Evolutionary conservation across 2,797 vertebrate genomes (phyloP).

Genomic region (Numenius phaeopus): DNA sequence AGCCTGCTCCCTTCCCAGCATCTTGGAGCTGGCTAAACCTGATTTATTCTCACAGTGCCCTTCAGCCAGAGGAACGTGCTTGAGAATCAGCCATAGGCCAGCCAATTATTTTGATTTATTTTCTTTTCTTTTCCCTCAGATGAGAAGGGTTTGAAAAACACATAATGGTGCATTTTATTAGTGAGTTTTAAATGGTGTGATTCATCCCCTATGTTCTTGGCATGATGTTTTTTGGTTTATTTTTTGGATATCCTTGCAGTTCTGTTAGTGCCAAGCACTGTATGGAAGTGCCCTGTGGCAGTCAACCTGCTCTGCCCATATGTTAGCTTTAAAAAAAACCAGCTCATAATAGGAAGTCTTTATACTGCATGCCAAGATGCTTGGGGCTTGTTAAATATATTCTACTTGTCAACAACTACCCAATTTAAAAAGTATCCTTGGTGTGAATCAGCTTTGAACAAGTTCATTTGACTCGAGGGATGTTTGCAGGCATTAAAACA

Average conservation of each 20-base stretch:
- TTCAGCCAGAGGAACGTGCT: not conserved
- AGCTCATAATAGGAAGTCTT: conserved; percentile 49
- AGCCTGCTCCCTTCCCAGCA: not conserved
- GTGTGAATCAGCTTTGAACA: conserved; percentile 47
- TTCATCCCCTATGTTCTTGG: conserved; percentile 36
- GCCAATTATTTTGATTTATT: conserved; percentile 2
- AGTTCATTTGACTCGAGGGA: conserved; percentile 56
- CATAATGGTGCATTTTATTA: not conserved
- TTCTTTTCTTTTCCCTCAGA: not conserved
- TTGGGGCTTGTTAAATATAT: conserved; percentile 61
- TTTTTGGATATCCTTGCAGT: conserved; percentile 3
- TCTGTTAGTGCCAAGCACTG: not conserved
- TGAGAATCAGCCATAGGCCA: not conserved
- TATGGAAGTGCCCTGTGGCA: conserved; percentile 48
- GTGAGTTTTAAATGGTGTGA: not conserved
- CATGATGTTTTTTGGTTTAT: not conserved
- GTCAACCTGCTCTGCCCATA: conserved; percentile 55
- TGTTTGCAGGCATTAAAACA: conserved; percentile 33
- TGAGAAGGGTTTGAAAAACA: not conserved
- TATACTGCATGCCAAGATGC: conserved; percentile 32
- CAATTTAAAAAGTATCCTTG: conserved; percentile 17
- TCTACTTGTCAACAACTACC: conserved; percentile 58
- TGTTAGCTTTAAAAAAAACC: conserved; percentile 25
- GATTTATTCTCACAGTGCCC: rapidly evolving
- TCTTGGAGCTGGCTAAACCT: not conserved